Percentiles rank a stretch among this genome's conserved stretches.
Evolutionary conservation across 2,888 invertebrate genomes (phyloP).

Genomic region (Athalia rosae): DNA sequence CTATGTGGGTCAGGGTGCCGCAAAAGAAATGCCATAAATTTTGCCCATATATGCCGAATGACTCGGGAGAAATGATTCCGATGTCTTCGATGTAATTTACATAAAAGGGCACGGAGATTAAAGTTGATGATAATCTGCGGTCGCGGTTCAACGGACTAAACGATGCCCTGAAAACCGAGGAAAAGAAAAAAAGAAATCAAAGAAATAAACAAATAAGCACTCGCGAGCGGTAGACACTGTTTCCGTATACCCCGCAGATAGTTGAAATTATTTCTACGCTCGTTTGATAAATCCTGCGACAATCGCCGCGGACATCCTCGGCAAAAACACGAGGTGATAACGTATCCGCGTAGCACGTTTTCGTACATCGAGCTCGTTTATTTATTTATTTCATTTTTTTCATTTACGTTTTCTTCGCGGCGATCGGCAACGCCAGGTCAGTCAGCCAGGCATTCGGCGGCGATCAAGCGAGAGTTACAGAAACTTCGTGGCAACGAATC

Average conservation of each 20-base stretch:
- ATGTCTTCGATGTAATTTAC: constrained; percentile 45
- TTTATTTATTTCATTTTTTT: no score
- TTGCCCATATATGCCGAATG: constrained; percentile 68
- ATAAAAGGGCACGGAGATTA: constrained; percentile 8
- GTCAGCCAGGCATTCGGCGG: constrained; percentile 4
- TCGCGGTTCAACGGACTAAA: no score
- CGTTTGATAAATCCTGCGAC: no score
- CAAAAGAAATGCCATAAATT: constrained; percentile 71
- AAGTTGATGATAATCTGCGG: constrained; percentile 22
- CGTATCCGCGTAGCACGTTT: background rate
- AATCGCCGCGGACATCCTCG: no score
- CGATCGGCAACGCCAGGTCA: constrained; percentile 25
- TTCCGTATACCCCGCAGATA: no score
- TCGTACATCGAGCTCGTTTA: background rate
- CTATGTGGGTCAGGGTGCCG: constrained; percentile 69
- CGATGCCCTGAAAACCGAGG: no score
- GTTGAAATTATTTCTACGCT: no score
- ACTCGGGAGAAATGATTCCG: constrained; percentile 57
- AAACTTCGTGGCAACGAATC: constrained; percentile 33
- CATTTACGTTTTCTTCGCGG: no score
- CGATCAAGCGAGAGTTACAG: constrained; percentile 27
- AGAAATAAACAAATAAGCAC: no score
- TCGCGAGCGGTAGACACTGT: no score
- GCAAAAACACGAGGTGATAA: no score
- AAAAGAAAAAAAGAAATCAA: no score